phyloP scores from a whole-genome alignment of 1,140 invertebrate genomes.

The Aphelinus atriplicis region DNA sequence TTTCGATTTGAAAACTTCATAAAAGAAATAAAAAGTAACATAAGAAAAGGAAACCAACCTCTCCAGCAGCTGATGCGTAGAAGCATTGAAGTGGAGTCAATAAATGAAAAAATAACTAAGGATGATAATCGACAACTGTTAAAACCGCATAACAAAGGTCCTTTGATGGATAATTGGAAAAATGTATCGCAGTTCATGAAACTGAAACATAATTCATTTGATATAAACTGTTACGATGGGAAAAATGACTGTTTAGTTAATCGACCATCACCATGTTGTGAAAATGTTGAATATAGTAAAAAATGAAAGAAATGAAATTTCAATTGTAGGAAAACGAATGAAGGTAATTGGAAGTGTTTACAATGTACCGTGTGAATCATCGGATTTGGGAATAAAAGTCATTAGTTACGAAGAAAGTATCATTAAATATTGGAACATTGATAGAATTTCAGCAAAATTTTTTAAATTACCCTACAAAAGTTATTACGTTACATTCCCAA shows the following conservation, averaged over 20 bases:
- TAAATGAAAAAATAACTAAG: background rate
- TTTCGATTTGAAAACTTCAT: slow-evolving; percentile 27
- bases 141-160: background rate
- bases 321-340: background rate
- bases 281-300: background rate
- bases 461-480: slow-evolving; percentile 9
- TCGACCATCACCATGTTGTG: background rate
- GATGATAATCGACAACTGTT: background rate
- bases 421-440: background rate
- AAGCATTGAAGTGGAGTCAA: slow-evolving; percentile 1
- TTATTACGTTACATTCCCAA: background rate
- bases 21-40: background rate
- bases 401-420: background rate
- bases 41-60: slow-evolving; percentile 3
- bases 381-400: background rate
- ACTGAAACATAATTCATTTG: background rate
- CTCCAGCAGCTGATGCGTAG: slow-evolving; percentile 7
- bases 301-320: background rate
- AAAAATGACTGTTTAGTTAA: slow-evolving; percentile 6
- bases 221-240: background rate
- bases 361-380: background rate
- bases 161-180: background rate
- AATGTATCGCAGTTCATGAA: background rate
- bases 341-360: background rate
- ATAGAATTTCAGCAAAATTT: slow-evolving; percentile 6